Conservation (phyloP, 2,797 vertebrate genomes). For the Spinus olivaceus region DNA sequence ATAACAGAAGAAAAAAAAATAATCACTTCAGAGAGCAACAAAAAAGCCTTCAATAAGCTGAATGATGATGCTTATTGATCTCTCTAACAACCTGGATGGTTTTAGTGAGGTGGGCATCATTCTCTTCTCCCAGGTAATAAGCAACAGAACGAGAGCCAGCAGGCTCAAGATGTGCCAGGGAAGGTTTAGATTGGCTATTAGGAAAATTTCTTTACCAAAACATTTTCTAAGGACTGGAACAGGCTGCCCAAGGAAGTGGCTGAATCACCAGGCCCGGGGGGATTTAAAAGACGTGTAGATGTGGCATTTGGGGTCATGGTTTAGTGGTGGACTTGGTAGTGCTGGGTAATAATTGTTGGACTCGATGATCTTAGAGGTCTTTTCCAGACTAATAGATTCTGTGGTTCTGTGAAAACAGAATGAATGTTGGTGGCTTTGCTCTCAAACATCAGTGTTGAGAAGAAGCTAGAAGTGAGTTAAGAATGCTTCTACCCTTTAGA, state of each 20-base stretch:
- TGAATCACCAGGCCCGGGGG: neutral
- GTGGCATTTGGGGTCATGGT: neutral
- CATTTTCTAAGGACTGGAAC: neutral
- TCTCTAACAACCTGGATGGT: neutral
- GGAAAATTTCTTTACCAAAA: neutral
- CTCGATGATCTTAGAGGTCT: rapidly evolving
- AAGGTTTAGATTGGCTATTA: neutral
- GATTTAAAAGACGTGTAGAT: neutral
- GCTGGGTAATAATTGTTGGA: neutral
- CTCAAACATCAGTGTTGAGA: neutral
- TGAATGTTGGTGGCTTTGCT: neutral
- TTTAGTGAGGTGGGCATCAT: neutral
- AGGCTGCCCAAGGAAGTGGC: neutral
- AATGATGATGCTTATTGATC: neutral
- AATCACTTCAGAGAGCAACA: neutral
- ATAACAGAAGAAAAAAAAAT: neutral
- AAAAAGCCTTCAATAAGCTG: neutral
- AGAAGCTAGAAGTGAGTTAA: neutral
- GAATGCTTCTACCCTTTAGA: neutral
- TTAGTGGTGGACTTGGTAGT: neutral
- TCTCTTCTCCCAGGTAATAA: neutral
- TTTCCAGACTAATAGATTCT: neutral
- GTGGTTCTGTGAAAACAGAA: neutral
- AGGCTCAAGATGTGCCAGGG: neutral
- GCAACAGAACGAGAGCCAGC: neutral